Percentiles rank a stretch among this genome's conserved stretches.
Evolutionary conservation across 2,888 invertebrate genomes (phyloP).

Genomic region (Trachelus tabidus): DNA sequence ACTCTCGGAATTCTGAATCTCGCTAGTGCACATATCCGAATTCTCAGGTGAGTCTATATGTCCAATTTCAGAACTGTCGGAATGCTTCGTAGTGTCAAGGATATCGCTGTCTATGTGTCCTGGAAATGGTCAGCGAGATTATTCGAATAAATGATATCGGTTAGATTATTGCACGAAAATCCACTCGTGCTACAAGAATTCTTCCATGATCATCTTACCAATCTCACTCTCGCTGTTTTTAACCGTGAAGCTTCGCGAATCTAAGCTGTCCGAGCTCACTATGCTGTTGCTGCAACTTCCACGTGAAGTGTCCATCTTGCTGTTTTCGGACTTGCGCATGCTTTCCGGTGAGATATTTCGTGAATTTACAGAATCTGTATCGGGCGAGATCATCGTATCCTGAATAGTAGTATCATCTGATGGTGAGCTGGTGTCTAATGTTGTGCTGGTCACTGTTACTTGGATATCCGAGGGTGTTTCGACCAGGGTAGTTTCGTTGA

Average conservation of each 20-base stretch:
- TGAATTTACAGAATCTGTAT: slow-evolving; percentile 54
- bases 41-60: slow-evolving; percentile 88
- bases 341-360: slow-evolving; percentile 42
- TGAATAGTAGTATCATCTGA: slow-evolving; percentile 59
- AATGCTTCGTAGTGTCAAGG: slow-evolving; percentile 54
- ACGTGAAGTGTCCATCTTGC: slow-evolving; percentile 31
- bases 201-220: slow-evolving; percentile 39
- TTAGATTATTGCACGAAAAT: too few relatives aligned
- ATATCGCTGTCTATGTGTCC: slow-evolving; percentile 59
- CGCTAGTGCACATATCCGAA: slow-evolving; percentile 79
- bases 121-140: slow-evolving; percentile 50
- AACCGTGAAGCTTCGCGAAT: slow-evolving; percentile 48
- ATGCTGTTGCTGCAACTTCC: slow-evolving; percentile 58
- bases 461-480: slow-evolving; percentile 51
- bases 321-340: slow-evolving; percentile 31
- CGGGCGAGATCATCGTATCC: slow-evolving; percentile 58
- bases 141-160: slow-evolving; percentile 35
- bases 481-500: slow-evolving; percentile 36
- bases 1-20: slow-evolving; percentile 81
- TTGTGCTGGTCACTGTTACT: slow-evolving; percentile 50
- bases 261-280: slow-evolving; percentile 52
- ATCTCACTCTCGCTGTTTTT: slow-evolving; percentile 61
- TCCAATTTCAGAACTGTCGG: slow-evolving; percentile 69
- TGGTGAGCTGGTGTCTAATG: slow-evolving; percentile 54
- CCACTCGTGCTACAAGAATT: neutral